phyloP scores from a whole-genome alignment of 2,888 invertebrate genomes.

The Temnothorax unifasciatus region DNA sequence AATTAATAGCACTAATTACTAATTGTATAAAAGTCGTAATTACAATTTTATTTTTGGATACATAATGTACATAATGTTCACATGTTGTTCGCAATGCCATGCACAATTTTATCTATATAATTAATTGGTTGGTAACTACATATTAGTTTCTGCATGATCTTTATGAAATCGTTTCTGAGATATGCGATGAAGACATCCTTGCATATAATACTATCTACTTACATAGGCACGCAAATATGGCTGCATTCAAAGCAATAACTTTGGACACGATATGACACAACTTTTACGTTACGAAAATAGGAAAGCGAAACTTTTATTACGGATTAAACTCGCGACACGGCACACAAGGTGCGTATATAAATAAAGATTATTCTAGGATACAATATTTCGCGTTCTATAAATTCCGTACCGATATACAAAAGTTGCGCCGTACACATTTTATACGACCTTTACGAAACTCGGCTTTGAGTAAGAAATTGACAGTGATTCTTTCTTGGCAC shows the following conservation, averaged over 20 bases:
- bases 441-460: neutral
- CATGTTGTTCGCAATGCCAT: neutral
- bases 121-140: slow-evolving; percentile 23
- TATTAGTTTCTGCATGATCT: neutral
- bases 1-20: slow-evolving; percentile 3
- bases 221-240: slow-evolving; percentile 34
- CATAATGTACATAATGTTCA: neutral
- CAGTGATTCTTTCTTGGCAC: slow-evolving; percentile 41
- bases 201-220: slow-evolving; percentile 13
- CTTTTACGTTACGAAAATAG: slow-evolving; percentile 41
- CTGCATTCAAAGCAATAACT: slow-evolving; percentile 25
- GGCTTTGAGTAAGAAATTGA: neutral
- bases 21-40: neutral
- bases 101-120: neutral
- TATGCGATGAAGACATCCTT: neutral
- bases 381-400: slow-evolving; percentile 24
- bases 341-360: neutral
- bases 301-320: slow-evolving; percentile 22
- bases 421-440: slow-evolving; percentile 1
- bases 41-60: slow-evolving; percentile 28
- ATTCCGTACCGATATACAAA: slow-evolving; percentile 18
- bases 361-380: slow-evolving; percentile 9
- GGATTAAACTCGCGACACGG: slow-evolving; percentile 1
- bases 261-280: slow-evolving; percentile 28
- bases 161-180: neutral